phyloP scores from a whole-genome alignment of 2,113 vertebrate species.

The Dicerorhinus sumatrensis region DNA sequence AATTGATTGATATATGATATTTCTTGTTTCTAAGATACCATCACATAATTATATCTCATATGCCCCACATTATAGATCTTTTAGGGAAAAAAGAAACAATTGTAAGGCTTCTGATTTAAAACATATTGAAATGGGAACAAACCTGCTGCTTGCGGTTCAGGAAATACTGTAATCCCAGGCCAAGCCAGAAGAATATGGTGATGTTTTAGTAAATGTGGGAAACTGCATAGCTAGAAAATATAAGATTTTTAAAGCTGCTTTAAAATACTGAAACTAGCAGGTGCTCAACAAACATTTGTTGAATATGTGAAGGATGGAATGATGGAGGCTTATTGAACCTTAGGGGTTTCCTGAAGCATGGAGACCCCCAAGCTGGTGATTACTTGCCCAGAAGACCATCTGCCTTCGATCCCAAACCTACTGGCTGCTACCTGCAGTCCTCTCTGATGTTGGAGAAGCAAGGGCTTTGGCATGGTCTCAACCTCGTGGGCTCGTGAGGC shows the following conservation, averaged over 20 bases:
- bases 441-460: background rate
- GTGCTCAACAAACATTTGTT: background rate
- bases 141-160: background rate
- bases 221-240: background rate
- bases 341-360: background rate
- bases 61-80: background rate
- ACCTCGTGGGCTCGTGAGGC: background rate
- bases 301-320: background rate
- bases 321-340: background rate
- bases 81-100: background rate
- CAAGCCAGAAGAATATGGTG: background rate
- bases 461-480: constrained; percentile 10
- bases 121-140: background rate
- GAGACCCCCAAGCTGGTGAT: background rate
- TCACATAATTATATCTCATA: background rate
- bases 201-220: background rate
- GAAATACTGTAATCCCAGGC: background rate
- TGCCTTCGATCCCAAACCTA: background rate
- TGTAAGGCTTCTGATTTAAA: background rate
- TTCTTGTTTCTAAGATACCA: background rate
- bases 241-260: background rate
- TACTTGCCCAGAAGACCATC: background rate
- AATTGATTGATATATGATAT: background rate
- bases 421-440: background rate
- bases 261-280: background rate